Conservation (phyloP, 2,797 vertebrate genomes). For the Poliocrania exsul region DNA sequence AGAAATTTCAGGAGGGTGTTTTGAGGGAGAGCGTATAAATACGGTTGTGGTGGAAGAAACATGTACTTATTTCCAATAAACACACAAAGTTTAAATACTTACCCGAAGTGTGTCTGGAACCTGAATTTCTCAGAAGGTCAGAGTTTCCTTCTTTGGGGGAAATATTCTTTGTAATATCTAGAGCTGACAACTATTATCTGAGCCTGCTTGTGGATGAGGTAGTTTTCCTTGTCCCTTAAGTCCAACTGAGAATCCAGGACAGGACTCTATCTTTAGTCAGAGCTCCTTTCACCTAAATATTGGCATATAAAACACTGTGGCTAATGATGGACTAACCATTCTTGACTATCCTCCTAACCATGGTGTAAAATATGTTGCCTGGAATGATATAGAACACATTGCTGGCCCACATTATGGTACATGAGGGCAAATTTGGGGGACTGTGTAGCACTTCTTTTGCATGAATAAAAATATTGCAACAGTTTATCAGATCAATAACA, state of each 20-base stretch:
- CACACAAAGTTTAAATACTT: not conserved
- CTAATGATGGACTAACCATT: not conserved
- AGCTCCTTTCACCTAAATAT: not conserved
- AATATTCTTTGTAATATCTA: not conserved
- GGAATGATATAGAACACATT: not conserved
- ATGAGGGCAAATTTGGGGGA: fast-evolving
- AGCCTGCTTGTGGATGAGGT: not conserved
- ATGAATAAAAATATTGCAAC: slow-evolving; percentile 30
- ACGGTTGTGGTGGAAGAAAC: not conserved
- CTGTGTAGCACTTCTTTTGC: not conserved
- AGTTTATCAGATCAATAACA: not conserved
- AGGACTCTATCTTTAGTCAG: not conserved
- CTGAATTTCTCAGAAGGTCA: not conserved
- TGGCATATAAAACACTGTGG: not conserved
- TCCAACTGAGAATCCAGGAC: not conserved
- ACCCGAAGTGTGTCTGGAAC: not conserved
- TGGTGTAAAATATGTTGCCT: fast-evolving
- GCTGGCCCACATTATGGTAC: too few species aligned
- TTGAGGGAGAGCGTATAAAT: not conserved
- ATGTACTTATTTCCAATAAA: not conserved
- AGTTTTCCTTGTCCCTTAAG: not conserved
- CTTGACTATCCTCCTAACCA: not conserved
- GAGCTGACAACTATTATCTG: not conserved
- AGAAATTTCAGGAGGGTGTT: not conserved
- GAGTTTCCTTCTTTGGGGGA: not conserved